phyloP scores from a whole-genome alignment of 2,113 vertebrate species.

The Pachyramphus minor region DNA sequence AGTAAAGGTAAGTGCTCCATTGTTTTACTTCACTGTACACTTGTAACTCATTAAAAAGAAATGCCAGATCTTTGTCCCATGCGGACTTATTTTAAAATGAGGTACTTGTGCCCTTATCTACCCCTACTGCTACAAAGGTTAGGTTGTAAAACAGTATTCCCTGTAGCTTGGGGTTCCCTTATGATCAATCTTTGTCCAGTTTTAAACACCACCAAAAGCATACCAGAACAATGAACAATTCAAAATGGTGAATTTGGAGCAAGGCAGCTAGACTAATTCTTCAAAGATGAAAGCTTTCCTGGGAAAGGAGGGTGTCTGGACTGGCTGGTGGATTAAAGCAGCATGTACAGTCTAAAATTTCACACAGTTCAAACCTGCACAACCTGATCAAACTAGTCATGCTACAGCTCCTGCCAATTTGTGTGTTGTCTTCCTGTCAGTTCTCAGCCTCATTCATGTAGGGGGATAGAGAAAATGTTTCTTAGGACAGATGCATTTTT shows the following conservation, averaged over 20 bases:
- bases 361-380: neutral
- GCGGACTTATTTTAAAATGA: neutral
- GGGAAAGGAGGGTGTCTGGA: neutral
- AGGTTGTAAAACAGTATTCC: neutral
- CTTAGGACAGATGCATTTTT: neutral
- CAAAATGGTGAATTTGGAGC: neutral
- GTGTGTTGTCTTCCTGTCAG: neutral
- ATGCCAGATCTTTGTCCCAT: neutral
- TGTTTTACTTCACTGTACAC: neutral
- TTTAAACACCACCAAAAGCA: neutral
- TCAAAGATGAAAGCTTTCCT: neutral
- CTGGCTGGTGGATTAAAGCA: neutral
- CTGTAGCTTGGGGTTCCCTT: neutral
- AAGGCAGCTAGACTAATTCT: neutral
- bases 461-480: neutral
- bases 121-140: neutral
- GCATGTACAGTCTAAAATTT: neutral
- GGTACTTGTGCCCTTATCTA: neutral
- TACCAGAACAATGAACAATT: neutral
- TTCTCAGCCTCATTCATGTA: neutral
- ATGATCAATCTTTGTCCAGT: neutral
- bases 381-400: neutral
- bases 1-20: neutral
- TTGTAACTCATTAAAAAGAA: conserved; percentile 6
- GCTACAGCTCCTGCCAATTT: neutral